phyloP scores from a whole-genome alignment of 2,113 vertebrate genomes.

The Gobio gobio region DNA sequence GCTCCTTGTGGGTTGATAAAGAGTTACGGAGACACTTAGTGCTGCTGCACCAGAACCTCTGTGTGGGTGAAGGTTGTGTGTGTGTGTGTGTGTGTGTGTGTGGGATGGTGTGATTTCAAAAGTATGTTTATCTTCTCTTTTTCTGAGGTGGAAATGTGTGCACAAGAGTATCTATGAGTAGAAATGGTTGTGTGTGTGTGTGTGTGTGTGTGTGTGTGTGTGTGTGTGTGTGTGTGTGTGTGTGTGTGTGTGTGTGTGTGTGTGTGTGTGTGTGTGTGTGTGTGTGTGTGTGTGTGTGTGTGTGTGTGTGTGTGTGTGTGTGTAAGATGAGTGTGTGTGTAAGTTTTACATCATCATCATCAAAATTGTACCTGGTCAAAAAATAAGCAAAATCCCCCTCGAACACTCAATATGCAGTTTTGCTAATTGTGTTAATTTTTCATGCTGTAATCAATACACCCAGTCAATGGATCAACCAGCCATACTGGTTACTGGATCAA shows the following conservation, averaged over 20 bases:
- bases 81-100: conserved; percentile 21
- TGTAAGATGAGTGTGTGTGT: neutral
- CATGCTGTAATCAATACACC: neutral
- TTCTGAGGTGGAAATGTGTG: neutral
- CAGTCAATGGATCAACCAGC: conserved; percentile 4
- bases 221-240: too few relatives aligned
- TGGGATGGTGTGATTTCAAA: conserved; percentile 1
- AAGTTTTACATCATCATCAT: neutral
- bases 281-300: too few relatives aligned
- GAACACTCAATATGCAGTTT: neutral
- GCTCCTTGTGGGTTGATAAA: conserved; percentile 30
- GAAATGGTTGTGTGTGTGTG: neutral
- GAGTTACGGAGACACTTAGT: conserved; percentile 26
- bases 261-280: too few relatives aligned
- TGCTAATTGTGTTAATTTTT: neutral
- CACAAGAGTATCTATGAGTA: neutral
- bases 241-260: too few relatives aligned
- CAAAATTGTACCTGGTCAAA: too few relatives aligned
- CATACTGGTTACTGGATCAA: neutral
- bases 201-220: too few relatives aligned
- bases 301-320: too few relatives aligned
- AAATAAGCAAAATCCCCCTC: neutral
- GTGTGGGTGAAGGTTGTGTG: conserved; percentile 53
- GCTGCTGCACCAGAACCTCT: conserved; percentile 13
- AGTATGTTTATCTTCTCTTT: conserved; percentile 31